These are phyloP conservation scores for Siniperca chuatsi DNA, from an alignment of 2,113 vertebrate genomes.

Conservation along the genomic window DNA sequence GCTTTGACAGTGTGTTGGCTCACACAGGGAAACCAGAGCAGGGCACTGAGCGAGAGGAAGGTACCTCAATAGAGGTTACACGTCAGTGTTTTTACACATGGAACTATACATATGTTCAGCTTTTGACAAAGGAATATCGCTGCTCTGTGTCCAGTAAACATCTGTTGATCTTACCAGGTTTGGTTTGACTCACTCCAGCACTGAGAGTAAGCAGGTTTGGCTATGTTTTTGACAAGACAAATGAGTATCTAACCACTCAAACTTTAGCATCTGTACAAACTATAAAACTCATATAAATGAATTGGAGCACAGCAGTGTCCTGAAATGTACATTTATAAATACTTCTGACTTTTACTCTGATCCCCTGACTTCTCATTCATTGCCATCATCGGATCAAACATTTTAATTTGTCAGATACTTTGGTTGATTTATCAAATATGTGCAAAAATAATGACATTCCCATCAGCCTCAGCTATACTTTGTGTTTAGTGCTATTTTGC, in stretches of 20 bases:
- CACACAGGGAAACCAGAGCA: constrained; percentile 6
- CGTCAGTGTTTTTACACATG: constrained; percentile 7
- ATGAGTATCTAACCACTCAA: not conserved
- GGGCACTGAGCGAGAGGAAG: not conserved
- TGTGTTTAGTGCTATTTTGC: too few relatives aligned
- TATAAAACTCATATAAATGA: not conserved
- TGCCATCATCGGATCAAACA: not conserved
- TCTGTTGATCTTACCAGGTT: not conserved
- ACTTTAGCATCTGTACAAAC: not conserved
- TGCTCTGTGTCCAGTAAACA: constrained; percentile 1
- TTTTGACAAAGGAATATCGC: not conserved
- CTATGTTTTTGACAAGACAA: not conserved
- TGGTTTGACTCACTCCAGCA: not conserved
- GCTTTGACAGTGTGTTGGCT: constrained; percentile 31
- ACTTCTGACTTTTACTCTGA: not conserved
- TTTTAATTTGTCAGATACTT: not conserved
- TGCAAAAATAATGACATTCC: too few relatives aligned
- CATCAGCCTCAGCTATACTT: not conserved
- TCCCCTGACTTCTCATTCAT: not conserved
- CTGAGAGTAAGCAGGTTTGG: not conserved
- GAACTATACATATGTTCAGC: constrained; percentile 1
- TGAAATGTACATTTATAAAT: not conserved
- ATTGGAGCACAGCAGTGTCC: not conserved
- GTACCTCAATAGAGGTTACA: constrained; percentile 26
- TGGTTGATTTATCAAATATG: not conserved